These are phyloP conservation scores for Sylvia borin DNA, from an alignment of 2,797 vertebrate species.

Conservation along the genomic window DNA sequence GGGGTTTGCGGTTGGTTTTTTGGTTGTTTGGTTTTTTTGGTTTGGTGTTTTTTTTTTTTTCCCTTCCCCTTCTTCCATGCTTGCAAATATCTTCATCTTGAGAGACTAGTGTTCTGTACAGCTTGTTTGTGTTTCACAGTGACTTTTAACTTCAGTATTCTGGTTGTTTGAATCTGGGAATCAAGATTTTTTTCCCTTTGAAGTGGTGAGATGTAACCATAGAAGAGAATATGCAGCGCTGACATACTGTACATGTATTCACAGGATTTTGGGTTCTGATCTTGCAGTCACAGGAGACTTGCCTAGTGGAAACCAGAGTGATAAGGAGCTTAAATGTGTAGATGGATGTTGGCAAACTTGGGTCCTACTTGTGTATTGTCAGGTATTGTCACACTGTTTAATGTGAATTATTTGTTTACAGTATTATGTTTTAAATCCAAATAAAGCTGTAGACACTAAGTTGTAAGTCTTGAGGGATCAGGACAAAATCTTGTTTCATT, in stretches of 20 bases:
- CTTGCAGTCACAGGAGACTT: background rate
- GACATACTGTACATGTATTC: rapidly evolving
- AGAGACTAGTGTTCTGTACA: background rate
- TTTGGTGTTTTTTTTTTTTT: background rate
- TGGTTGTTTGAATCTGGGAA: background rate
- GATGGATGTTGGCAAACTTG: background rate
- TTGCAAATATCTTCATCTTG: background rate
- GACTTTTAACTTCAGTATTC: background rate
- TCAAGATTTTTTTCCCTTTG: background rate
- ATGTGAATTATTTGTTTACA: background rate
- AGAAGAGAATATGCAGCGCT: background rate
- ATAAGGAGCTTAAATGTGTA: background rate
- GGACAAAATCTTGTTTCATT: background rate
- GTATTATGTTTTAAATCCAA: background rate
- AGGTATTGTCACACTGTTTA: background rate
- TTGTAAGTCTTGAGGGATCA: background rate
- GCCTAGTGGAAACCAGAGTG: background rate
- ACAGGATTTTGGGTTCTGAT: background rate
- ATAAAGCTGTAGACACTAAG: background rate
- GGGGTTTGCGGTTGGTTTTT: background rate
- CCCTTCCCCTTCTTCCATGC: background rate
- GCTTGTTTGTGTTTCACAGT: background rate
- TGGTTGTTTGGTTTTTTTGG: background rate
- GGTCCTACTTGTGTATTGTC: background rate
- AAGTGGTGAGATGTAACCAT: background rate